These are phyloP conservation scores for Tapirus indicus DNA, from an alignment of 2,797 vertebrate genomes.

Conservation along the genomic window DNA sequence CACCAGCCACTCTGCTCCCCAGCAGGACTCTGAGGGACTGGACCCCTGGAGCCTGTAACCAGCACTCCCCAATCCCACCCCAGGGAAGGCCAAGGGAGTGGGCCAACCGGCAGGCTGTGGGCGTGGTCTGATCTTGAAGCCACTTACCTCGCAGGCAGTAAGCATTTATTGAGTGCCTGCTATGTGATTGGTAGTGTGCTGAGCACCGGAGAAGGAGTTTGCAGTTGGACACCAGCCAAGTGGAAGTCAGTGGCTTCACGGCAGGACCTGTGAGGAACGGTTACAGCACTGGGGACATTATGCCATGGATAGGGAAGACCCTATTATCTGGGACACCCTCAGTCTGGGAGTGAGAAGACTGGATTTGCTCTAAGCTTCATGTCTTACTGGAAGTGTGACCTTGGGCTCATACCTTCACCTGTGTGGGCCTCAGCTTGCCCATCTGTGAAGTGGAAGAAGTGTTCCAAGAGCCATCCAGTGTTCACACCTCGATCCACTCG, in stretches of 20 bases:
- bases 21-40: neutral
- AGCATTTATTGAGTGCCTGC: neutral
- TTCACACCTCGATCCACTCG: neutral
- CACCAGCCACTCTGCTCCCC: neutral
- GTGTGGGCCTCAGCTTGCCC: neutral
- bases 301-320: neutral
- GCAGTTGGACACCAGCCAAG: neutral
- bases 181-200: neutral
- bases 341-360: neutral
- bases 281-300: neutral
- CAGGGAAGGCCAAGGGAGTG: neutral
- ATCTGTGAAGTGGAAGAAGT: neutral
- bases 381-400: neutral
- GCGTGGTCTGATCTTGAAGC: neutral
- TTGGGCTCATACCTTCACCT: neutral
- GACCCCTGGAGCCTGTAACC: neutral
- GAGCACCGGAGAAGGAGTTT: neutral
- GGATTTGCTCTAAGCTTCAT: neutral
- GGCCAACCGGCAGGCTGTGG: neutral
- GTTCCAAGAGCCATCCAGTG: accelerated
- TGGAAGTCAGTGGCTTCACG: neutral
- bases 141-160: neutral
- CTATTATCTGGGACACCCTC: neutral
- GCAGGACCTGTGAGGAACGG: neutral
- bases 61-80: neutral